phyloP scores from a whole-genome alignment of 2,888 invertebrate genomes.

The Agrotis ipsilon region DNA sequence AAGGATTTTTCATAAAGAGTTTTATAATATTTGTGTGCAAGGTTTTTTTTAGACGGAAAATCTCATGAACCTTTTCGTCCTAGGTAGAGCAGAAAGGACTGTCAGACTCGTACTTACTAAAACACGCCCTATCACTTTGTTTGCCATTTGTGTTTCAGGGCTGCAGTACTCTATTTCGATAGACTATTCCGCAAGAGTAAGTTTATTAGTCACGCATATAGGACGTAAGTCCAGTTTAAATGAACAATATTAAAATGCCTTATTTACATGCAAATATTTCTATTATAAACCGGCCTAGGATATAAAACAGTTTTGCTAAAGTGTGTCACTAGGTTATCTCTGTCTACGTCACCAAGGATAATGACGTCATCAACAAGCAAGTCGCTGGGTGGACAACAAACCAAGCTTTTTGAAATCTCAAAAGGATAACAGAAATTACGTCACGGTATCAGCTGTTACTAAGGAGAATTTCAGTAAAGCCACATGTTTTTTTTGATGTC shows the following conservation, averaged over 20 bases:
- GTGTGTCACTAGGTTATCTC: neutral
- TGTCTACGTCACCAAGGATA: slow-evolving; percentile 1
- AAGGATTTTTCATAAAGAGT: no score
- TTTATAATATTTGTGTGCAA: no score
- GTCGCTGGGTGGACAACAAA: slow-evolving; percentile 2
- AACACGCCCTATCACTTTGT: no score
- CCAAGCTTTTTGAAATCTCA: neutral
- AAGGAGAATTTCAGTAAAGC: neutral
- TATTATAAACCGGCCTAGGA: neutral
- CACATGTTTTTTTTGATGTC: neutral
- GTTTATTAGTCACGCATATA: no score
- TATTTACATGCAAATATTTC: neutral
- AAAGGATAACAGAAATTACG: slow-evolving; percentile 1
- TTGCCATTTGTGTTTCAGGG: no score
- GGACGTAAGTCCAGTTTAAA: neutral
- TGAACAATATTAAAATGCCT: neutral
- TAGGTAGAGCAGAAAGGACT: no score
- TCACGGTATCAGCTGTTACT: neutral
- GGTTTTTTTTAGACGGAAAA: no score
- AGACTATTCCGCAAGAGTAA: no score
- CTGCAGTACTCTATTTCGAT: no score
- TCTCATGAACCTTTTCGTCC: no score
- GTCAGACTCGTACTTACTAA: no score
- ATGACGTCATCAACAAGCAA: slow-evolving; percentile 6
- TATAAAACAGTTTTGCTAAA: neutral